Conservation (phyloP, 2,113 vertebrate species). For the Ceratotherium simum region DNA sequence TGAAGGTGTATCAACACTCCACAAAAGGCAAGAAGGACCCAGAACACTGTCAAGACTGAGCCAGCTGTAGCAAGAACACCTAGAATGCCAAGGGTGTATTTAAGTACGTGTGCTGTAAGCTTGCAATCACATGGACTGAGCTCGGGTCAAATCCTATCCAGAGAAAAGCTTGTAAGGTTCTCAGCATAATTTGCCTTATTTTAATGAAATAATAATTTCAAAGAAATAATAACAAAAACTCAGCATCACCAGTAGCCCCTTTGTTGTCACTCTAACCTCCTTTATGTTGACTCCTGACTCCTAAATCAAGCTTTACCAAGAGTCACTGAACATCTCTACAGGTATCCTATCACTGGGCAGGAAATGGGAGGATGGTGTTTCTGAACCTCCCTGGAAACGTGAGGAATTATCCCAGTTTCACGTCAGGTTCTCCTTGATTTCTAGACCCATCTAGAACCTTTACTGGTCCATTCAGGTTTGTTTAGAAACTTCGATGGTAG, state of each 20-base stretch:
- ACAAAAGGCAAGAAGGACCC: neutral
- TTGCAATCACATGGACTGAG: too few species aligned
- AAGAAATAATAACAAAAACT: neutral
- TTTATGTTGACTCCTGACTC: neutral
- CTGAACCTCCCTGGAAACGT: too few species aligned
- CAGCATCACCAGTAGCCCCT: neutral
- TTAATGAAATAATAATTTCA: neutral
- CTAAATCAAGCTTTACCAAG: neutral
- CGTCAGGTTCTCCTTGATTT: neutral
- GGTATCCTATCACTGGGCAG: neutral
- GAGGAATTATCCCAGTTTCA: neutral
- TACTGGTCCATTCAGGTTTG: neutral
- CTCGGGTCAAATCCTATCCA: neutral
- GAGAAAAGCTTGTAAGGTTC: neutral
- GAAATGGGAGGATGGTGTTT: neutral
- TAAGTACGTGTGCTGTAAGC: neutral
- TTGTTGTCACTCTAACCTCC: neutral
- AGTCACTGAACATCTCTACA: neutral
- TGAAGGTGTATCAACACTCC: too few species aligned
- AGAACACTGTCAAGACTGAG: neutral
- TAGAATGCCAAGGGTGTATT: fast-evolving
- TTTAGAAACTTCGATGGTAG: neutral
- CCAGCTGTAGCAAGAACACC: too few species aligned
- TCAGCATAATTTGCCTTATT: neutral
- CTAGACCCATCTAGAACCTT: too few species aligned